phyloP scores from a whole-genome alignment of 2,113 vertebrate species.

The Thamnaconus septentrionalis region DNA sequence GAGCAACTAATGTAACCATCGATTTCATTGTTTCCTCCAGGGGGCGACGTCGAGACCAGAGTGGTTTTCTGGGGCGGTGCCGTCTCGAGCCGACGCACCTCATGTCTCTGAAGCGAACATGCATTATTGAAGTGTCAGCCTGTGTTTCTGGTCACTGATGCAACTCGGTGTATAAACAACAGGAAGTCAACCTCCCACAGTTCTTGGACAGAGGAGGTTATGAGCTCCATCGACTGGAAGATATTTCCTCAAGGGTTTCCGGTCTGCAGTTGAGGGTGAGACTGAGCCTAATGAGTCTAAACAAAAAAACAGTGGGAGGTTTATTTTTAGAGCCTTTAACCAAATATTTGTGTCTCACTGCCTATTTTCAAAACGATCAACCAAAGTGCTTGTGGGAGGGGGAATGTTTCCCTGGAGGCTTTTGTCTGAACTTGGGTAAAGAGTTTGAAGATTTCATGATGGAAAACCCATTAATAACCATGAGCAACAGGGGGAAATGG shows the following conservation, averaged over 20 bases:
- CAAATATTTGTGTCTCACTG: neutral
- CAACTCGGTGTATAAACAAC: conserved; percentile 12
- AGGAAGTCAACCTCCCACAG: conserved; percentile 2
- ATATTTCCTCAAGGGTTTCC: neutral
- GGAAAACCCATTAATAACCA: neutral
- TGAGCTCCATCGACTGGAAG: conserved; percentile 1
- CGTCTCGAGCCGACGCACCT: neutral
- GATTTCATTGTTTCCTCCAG: neutral
- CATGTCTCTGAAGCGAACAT: neutral
- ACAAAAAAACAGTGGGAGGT: neutral
- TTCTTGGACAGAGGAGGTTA: conserved; percentile 12
- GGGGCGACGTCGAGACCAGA: neutral
- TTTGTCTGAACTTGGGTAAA: neutral
- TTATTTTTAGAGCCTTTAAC: neutral
- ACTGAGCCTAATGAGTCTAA: conserved; percentile 2
- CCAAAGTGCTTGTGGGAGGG: no score
- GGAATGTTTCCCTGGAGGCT: no score
- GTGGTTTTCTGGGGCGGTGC: neutral
- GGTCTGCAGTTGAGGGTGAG: neutral
- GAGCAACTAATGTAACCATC: neutral
- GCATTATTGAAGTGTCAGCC: conserved; percentile 17
- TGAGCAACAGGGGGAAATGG: no score
- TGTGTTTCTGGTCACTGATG: conserved; percentile 22
- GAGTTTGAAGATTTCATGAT: neutral
- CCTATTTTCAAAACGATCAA: no score